phyloP scores from a whole-genome alignment of 2,888 invertebrate genomes.

The Tinea trinotella region DNA sequence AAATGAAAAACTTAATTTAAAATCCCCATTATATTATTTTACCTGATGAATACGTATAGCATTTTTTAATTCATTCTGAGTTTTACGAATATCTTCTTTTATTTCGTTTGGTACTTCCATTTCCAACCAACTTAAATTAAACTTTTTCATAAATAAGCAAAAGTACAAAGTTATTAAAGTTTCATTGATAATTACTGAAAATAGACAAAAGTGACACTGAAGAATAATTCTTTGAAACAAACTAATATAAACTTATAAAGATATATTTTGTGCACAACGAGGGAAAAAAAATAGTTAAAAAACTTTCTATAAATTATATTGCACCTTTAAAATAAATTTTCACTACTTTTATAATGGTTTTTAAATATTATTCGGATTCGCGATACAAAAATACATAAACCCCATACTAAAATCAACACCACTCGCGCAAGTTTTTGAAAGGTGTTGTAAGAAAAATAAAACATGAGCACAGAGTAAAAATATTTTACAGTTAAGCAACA shows the following conservation, averaged over 20 bases:
- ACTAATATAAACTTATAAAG: slow-evolving; percentile 3
- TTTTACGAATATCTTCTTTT: slow-evolving; percentile 73
- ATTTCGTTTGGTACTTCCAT: slow-evolving; percentile 76
- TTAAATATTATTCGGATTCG: no score
- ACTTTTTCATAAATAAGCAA: not conserved
- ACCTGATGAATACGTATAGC: slow-evolving; percentile 77
- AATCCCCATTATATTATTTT: slow-evolving; percentile 29
- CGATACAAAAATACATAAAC: not conserved
- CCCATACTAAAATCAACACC: not conserved
- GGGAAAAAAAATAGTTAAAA: not conserved
- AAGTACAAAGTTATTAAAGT: slow-evolving; percentile 5
- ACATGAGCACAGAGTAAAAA: no score
- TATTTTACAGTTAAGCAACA: no score
- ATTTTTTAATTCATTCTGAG: slow-evolving; percentile 74
- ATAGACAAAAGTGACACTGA: slow-evolving; percentile 8
- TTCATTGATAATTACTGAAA: slow-evolving; percentile 7
- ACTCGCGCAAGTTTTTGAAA: not conserved
- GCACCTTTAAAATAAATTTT: no score
- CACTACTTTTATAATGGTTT: no score
- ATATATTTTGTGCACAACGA: not conserved
- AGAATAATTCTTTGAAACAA: slow-evolving; percentile 4
- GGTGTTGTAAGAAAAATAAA: not conserved
- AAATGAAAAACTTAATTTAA: not conserved
- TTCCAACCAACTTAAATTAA: not conserved
- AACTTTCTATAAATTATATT: not conserved